Evolutionary conservation across 2,113 vertebrate species (phyloP).

Genomic region (Brachionichthys hirsutus): DNA sequence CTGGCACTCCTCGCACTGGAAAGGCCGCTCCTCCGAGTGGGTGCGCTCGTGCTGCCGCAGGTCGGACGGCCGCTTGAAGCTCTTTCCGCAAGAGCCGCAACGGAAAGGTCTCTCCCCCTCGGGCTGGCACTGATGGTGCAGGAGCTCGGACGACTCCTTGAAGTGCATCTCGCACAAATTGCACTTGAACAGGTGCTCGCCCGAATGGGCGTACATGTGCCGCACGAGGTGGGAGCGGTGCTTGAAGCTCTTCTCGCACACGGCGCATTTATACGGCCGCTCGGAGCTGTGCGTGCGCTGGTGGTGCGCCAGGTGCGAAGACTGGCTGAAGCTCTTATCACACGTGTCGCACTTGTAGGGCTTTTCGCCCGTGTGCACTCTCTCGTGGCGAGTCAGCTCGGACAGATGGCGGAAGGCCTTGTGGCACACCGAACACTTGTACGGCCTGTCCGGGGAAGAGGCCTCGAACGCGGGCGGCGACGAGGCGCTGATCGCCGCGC

Average conservation of each 20-base stretch:
- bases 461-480: conserved; percentile 69
- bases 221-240: conserved; percentile 95
- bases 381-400: conserved; percentile 90
- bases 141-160: conserved; percentile 92
- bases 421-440: conserved; percentile 94
- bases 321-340: conserved; percentile 97
- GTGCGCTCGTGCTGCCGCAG: conserved; percentile 95
- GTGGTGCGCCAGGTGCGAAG: conserved; percentile 93
- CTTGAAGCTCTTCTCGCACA: conserved; percentile 97
- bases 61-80: conserved; percentile 92
- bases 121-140: conserved; percentile 94
- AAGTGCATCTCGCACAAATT: conserved; percentile 94
- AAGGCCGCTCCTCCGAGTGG: conserved; percentile 92
- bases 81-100: conserved; percentile 89
- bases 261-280: conserved; percentile 93
- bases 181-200: conserved; percentile 95
- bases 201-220: conserved; percentile 95
- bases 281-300: conserved; percentile 95
- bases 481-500: conserved; percentile 71
- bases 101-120: conserved; percentile 91
- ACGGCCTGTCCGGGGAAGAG: conserved; percentile 83
- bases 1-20: conserved; percentile 96
- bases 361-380: conserved; percentile 94
- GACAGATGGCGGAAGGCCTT: conserved; percentile 95
- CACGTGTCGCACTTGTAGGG: conserved; percentile 95